Evolutionary conservation across 2,113 vertebrate genomes (phyloP), one percentile per base, ranked within the genome.

Genomic region (Gasterosteus aculeatus): DNA sequence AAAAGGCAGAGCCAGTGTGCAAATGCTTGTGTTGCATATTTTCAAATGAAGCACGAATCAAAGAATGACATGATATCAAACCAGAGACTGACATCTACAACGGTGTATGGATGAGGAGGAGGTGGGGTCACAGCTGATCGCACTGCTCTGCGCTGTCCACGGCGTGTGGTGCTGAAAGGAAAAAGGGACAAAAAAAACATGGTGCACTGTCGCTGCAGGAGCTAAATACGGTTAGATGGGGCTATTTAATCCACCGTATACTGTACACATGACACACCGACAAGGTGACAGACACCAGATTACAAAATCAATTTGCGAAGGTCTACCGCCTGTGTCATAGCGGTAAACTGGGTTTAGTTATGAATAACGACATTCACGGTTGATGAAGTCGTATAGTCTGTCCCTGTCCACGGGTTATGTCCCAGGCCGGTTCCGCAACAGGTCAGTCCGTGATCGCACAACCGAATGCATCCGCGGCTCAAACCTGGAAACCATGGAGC

Each of bases 151-250:
- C 41, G 90, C 91, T 92, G 86, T 92, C 90, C 90, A 83, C 59
- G 22, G 74, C 33, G 19, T 1, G 71, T 80, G 85, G 91, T 91
- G 86, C 91, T 91, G 91, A 90, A 91, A 35, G 2, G 9, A 58
- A 58, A 39, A 19, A 69, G 42, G 16, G 42, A 15, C 39, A 19
- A 26, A 63, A 12, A 33, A 18, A 2, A 47, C 22, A 11, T 2
- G 3, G 22, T 16, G 39, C 56, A 16, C 38, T 46, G 69, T 69
- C 53, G 53, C 70, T 35, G 62, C 72, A 18, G 71, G 81, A 69
- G 73, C 56, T 71, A 72, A 63, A 82, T 76, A 82, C 74, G 72
- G 46, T 75, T 56, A 73, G 71, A 78, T 46, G 10, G 72, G 15
- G 44, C 70, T 16, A 14, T 53, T 68, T 74, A 54, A 80, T 47